Conservation (phyloP, 2,113 vertebrate species). For the Donacobius atricapilla region DNA sequence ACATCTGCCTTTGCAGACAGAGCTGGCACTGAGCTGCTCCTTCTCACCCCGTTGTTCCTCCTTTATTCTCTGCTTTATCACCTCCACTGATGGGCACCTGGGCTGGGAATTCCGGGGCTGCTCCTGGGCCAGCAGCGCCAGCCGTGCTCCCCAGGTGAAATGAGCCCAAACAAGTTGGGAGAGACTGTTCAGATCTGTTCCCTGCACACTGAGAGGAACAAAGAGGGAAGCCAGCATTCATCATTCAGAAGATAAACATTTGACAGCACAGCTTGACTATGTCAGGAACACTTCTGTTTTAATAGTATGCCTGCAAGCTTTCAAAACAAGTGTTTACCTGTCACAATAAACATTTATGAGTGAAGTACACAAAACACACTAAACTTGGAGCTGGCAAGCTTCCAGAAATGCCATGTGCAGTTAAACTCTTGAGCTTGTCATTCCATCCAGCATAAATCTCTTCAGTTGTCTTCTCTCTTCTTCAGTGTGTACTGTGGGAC, state of each 20-base stretch:
- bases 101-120: background rate
- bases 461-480: slow-evolving; percentile 24
- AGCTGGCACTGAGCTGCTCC: background rate
- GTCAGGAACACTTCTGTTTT: slow-evolving; percentile 80
- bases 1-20: background rate
- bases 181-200: background rate
- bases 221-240: slow-evolving; percentile 55
- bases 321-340: slow-evolving; percentile 83
- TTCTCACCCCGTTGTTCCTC: background rate
- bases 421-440: slow-evolving; percentile 67
- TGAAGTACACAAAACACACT: slow-evolving; percentile 75
- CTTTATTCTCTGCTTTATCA: background rate
- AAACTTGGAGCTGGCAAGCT: slow-evolving; percentile 64
- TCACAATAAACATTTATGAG: slow-evolving; percentile 81
- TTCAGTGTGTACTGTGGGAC: background rate
- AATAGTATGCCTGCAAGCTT: slow-evolving; percentile 78
- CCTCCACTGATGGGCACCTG: background rate
- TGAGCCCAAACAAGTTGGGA: background rate
- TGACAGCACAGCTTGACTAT: slow-evolving; percentile 77
- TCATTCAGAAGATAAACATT: slow-evolving; percentile 74
- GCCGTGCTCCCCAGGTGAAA: background rate
- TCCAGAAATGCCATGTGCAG: slow-evolving; percentile 63
- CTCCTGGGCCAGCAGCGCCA: background rate
- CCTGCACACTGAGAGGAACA: background rate
- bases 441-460: slow-evolving; percentile 48